Base-by-base conservation (phyloP, 2,113 vertebrate species). In the Neodontobutis hainanensis region DNA sequence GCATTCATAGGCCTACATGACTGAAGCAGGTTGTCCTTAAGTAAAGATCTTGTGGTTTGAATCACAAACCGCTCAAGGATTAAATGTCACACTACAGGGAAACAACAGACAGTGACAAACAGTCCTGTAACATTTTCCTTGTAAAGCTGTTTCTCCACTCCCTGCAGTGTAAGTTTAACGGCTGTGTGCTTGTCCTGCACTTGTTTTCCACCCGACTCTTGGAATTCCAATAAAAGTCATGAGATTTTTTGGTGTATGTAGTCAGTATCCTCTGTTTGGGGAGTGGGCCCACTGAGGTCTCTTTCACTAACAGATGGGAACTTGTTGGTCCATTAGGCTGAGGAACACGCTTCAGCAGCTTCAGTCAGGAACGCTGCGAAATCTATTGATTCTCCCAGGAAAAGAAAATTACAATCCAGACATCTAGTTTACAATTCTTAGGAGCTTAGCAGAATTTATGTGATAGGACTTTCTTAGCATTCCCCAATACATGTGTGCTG, bases 221-320 rank as follows among this genome's bases (percentile, higher is more conserved):
- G 70, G 84, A 87, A 85, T 81, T 65, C 81, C 78, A 78, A 85
- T 86, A 87, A 78, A 89, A 84, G 65, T 77, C 63, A 52, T 77
- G 61, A 36, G 11, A 38, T 70, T 83, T 82, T 57, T 12, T 14
- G 52, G 52, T 78, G 51, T 82, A 38, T 78, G 63, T 61, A 51
- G 59, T 73, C 67, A 53, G 76, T 66, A 70, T 70, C 67, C 71
- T 78, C 74, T 70, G 66, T 82, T 73, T 78, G 75, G 62, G 65
- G 61, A 68, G 68, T 69, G 58, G 61, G 59, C 84, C 75, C 52
- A 52, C 78, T 80, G 87, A 83, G 81, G 89, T 83, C 80, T 87
- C 71, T 77, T 81, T 82, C 78, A 50, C 85, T 72, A 87, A 81
- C 90, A 91, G 90, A 91, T 89, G 90, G 86, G 70, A 84, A 77